Evolutionary conservation across 2,113 vertebrate species (phyloP).

Genomic region (Chauna torquata): DNA sequence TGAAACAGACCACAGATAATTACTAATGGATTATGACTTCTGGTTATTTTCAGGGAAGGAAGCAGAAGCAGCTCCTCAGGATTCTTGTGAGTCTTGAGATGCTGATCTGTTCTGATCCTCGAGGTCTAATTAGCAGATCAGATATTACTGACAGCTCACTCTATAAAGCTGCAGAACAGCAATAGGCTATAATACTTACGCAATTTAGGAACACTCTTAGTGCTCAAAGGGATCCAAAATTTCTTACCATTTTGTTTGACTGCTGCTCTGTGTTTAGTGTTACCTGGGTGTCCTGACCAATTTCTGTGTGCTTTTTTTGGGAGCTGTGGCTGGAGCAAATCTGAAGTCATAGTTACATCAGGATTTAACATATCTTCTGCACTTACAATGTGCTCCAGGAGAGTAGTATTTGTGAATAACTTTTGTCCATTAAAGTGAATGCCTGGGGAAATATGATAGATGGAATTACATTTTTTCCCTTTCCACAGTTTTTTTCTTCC

Average conservation of each 20-base stretch:
- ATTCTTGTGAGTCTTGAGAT: slow-evolving; percentile 2
- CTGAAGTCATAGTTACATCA: background rate
- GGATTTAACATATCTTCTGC: background rate
- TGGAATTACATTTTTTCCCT: slow-evolving; percentile 1
- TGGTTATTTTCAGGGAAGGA: background rate
- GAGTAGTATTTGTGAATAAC: background rate
- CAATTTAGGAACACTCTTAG: background rate
- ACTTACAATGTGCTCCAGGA: background rate
- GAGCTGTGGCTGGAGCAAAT: background rate
- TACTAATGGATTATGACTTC: background rate
- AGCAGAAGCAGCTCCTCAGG: background rate
- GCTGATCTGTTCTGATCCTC: background rate
- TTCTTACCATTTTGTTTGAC: background rate
- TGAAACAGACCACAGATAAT: slow-evolving; percentile 25
- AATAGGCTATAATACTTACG: background rate
- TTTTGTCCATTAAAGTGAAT: background rate
- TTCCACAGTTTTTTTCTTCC: background rate
- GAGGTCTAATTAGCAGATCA: background rate
- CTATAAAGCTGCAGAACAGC: background rate
- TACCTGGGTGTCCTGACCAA: background rate
- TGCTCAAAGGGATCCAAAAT: background rate
- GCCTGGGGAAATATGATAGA: background rate
- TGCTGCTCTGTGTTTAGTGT: background rate
- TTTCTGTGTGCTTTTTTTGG: background rate
- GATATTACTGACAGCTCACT: background rate